phyloP scores from a whole-genome alignment of 2,888 invertebrate species.

The Andrena hattorfiana region DNA sequence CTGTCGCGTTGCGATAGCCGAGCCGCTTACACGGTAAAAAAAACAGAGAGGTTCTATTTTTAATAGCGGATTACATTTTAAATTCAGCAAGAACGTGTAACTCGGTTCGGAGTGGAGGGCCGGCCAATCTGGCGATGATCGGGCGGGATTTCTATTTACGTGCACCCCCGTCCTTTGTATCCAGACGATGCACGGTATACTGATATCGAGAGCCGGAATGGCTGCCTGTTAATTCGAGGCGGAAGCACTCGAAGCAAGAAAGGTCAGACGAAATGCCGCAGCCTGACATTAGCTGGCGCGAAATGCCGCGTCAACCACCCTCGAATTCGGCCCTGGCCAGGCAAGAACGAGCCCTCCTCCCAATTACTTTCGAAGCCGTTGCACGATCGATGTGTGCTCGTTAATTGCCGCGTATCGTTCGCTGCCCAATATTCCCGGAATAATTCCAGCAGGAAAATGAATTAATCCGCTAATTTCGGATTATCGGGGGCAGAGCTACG shows the following conservation, averaged over 20 bases:
- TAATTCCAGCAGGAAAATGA: slow-evolving; percentile 45
- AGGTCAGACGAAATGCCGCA: slow-evolving; percentile 81
- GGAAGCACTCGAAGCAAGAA: slow-evolving; percentile 66
- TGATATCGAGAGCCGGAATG: slow-evolving; percentile 20
- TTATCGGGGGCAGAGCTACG: slow-evolving; percentile 55
- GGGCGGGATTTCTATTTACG: not conserved
- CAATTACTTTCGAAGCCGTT: slow-evolving; percentile 7
- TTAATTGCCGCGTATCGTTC: slow-evolving; percentile 11
- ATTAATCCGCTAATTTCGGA: slow-evolving; percentile 67
- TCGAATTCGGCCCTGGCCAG: not conserved
- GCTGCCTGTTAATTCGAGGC: slow-evolving; percentile 17
- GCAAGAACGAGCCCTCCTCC: not conserved
- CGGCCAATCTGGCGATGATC: slow-evolving; percentile 24
- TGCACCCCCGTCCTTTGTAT: not conserved
- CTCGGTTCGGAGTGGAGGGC: not conserved
- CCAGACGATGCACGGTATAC: slow-evolving; percentile 9
- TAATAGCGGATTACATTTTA: slow-evolving; percentile 32
- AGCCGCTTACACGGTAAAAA: slow-evolving; percentile 7
- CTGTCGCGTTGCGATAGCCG: slow-evolving; percentile 21
- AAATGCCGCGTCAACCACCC: slow-evolving; percentile 77
- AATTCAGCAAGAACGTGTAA: slow-evolving; percentile 20
- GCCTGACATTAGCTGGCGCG: slow-evolving; percentile 78
- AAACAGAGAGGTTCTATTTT: slow-evolving; percentile 27
- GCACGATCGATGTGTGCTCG: not conserved
- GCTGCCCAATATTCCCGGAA: slow-evolving; percentile 27